Percentiles rank a stretch among this genome's conserved stretches.
phyloP scores from a whole-genome alignment of 1,140 invertebrate genomes.

The Periplaneta americana region DNA sequence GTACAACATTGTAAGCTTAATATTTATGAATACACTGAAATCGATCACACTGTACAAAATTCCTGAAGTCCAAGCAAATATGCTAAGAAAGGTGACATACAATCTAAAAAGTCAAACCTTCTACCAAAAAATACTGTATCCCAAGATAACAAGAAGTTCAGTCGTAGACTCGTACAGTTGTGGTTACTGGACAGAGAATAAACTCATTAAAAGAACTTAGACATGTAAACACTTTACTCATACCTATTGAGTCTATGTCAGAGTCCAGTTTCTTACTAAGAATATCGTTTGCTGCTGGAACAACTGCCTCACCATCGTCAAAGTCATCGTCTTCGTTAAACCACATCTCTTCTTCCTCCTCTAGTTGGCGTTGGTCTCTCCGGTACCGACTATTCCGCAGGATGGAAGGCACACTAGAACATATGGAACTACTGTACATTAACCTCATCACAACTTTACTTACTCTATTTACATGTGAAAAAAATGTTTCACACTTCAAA shows the following conservation, averaged over 20 bases:
- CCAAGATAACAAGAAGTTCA: neutral
- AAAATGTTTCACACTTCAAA: too few relatives aligned
- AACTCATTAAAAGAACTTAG: neutral
- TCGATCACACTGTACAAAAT: too few relatives aligned
- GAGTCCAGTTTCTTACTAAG: constrained; percentile 46
- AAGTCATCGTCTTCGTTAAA: constrained; percentile 96
- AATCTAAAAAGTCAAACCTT: neutral
- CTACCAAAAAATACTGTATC: neutral
- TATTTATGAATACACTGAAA: too few relatives aligned
- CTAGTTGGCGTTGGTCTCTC: constrained; percentile 84
- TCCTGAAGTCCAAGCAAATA: too few relatives aligned
- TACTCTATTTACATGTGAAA: too few relatives aligned
- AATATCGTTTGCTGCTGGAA: constrained; percentile 41
- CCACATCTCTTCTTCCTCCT: constrained; percentile 98
- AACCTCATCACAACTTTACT: neutral
- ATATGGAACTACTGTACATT: constrained; percentile 9
- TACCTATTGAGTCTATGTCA: constrained; percentile 56
- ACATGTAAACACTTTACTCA: neutral
- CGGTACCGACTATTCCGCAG: constrained; percentile 75
- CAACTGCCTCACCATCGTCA: constrained; percentile 66
- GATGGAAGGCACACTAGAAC: constrained; percentile 62
- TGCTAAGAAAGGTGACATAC: too few relatives aligned
- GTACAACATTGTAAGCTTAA: too few relatives aligned
- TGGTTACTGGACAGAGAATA: constrained; percentile 10
- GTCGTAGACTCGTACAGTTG: neutral